Evolutionary conservation across 2,888 invertebrate genomes (phyloP).

Genomic region (Sarcophaga variegata): DNA sequence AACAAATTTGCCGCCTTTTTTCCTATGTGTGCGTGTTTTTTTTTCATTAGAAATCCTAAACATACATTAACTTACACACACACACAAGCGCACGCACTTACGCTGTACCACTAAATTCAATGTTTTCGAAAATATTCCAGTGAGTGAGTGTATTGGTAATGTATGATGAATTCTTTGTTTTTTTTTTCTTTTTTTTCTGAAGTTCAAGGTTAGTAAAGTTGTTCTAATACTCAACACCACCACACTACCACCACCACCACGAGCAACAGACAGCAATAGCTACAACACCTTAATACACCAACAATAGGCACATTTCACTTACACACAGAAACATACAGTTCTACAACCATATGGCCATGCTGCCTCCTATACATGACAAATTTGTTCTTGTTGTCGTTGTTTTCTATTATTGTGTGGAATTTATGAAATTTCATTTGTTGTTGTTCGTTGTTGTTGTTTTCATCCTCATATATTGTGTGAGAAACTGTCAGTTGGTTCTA

Average conservation of each 20-base stretch:
- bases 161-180: neutral
- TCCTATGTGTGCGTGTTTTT: neutral
- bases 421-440: constrained; percentile 14
- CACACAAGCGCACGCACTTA: neutral
- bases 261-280: neutral
- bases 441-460: neutral
- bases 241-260: constrained; percentile 49
- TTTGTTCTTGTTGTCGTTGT: too few relatives aligned
- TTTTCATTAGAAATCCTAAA: neutral
- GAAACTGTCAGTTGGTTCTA: constrained; percentile 18
- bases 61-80: neutral
- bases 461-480: neutral
- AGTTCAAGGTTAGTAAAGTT: constrained; percentile 82
- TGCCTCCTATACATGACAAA: too few relatives aligned
- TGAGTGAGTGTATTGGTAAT: neutral
- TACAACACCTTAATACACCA: too few relatives aligned
- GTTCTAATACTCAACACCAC: constrained; percentile 62
- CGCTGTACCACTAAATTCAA: constrained; percentile 5
- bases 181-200: constrained; percentile 68
- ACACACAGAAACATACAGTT: constrained; percentile 3
- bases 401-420: neutral
- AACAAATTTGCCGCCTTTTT: constrained; percentile 31
- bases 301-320: constrained; percentile 24
- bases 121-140: neutral
- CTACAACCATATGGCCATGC: too few relatives aligned